phyloP scores from a whole-genome alignment of 2,888 invertebrate species.

The Macrophya alboannulata region DNA sequence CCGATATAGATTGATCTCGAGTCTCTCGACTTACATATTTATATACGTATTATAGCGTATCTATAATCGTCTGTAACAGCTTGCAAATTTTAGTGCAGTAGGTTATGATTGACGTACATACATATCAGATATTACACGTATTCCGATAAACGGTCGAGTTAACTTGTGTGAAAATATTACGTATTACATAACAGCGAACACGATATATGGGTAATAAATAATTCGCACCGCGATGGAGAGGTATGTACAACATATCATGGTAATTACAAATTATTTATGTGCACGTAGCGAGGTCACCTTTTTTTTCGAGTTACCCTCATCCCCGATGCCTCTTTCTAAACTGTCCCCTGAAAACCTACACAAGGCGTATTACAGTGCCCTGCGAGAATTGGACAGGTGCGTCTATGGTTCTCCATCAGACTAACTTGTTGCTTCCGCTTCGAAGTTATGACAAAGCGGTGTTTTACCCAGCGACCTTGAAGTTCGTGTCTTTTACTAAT shows the following conservation, averaged over 20 bases:
- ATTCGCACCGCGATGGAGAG: not conserved
- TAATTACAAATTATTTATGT: too few species aligned
- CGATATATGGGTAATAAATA: not conserved
- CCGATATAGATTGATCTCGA: not conserved
- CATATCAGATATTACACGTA: not conserved
- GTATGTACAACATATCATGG: too few species aligned
- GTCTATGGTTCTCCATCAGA: not conserved
- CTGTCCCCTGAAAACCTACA: too few species aligned
- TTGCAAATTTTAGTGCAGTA: not conserved
- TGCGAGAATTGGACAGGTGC: not conserved
- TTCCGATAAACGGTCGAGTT: slow-evolving; percentile 11
- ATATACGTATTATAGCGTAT: not conserved
- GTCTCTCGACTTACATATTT: not conserved
- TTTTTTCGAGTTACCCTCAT: too few species aligned
- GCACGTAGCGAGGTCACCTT: too few species aligned
- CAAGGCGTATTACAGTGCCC: not conserved
- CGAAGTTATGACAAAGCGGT: not conserved
- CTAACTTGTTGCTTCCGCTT: not conserved
- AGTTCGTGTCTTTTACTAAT: not conserved
- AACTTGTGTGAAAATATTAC: not conserved
- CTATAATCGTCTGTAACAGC: slow-evolving; percentile 1
- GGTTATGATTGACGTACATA: too few species aligned
- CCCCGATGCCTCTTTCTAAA: too few species aligned
- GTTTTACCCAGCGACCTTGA: not conserved
- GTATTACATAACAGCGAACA: not conserved